Base-by-base conservation (phyloP, 2,888 invertebrate species). In the Cepaea hortensis region DNA sequence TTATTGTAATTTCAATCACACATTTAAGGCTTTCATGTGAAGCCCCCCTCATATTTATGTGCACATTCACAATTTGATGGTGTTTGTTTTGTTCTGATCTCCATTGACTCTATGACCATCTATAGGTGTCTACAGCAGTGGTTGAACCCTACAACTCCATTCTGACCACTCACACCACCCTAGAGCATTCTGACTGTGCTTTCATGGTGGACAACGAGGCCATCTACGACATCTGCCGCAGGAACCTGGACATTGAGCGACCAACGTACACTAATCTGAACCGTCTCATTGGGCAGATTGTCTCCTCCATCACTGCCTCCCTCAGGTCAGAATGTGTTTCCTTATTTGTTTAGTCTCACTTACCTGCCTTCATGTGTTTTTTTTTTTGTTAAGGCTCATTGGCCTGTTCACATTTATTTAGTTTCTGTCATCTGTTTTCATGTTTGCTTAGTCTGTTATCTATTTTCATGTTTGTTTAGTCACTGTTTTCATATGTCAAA, bases 141-240 rank as follows among this genome's bases (percentile, higher is more conserved):
- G 85, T 85, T 3, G 88, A 88, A 72, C 88, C 88, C 9, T 88
- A 88, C 86, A 88, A 88, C 86, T 85, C 87, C 65, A 85, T 87
- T 80, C 85, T 87, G 82, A 87, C 87, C 5, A 85, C 87, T 48
- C 87, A 84, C 86, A 86, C 87, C 77, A 98, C 98, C 87, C 91
- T 95, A 89, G 98, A 98, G 95, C 98, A 98, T 95, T 98, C 98
- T 0, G 98, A 98, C 95, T 98, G 98, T 95, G 98, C 98, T 81
- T 98, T 98, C 95, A 98, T 98, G 98, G 97, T 95, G 81, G 98
- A 98, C 95, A 98, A 98, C 93, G 98, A 98, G 94, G 98, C 98
- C 75, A 87, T 88, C 82, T 93, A 98, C 94, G 98, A 98, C 93
- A 98, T 98, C 91, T 98, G 98, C 95, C 96, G 97, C 55, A 88